A percentile compares a stretch with the other conserved stretches of the same genome.
phyloP scores from a whole-genome alignment of 2,113 vertebrate genomes.

The Erythrocebus patas region DNA sequence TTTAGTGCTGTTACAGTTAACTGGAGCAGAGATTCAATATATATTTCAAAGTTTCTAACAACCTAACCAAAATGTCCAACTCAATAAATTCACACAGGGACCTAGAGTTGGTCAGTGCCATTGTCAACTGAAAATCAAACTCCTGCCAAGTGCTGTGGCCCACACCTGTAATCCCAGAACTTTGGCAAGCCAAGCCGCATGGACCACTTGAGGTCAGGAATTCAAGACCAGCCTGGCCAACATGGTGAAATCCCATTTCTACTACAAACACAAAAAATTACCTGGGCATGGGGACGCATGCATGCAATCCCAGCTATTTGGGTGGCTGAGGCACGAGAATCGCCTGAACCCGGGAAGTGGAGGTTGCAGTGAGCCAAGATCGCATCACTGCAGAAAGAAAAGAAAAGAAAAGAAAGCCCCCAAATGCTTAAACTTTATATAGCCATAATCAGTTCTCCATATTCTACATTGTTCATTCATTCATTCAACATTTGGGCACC shows the following conservation, averaged over 20 bases:
- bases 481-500: neutral
- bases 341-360: too few species aligned
- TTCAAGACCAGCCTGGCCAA: too few species aligned
- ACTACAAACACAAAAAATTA: too few species aligned
- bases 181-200: too few species aligned
- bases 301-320: too few species aligned
- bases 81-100: neutral
- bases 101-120: neutral
- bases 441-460: neutral
- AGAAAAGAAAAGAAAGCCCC: neutral
- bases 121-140: neutral
- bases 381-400: too few species aligned
- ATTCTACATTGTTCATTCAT: neutral
- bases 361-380: too few species aligned
- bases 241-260: too few species aligned
- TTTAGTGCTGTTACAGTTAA: conserved; percentile 34
- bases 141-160: too few species aligned
- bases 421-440: conserved; percentile 16
- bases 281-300: rapidly evolving
- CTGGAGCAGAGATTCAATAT: neutral
- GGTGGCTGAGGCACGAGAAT: too few species aligned
- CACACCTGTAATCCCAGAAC: too few species aligned
- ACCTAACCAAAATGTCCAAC: neutral
- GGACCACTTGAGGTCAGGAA: too few species aligned
- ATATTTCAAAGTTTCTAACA: conserved; percentile 30